A percentile compares a stretch with the other conserved stretches of the same genome.
Evolutionary conservation across 1,140 invertebrate genomes (phyloP).

Genomic region (Temnothorax curvispinosus): DNA sequence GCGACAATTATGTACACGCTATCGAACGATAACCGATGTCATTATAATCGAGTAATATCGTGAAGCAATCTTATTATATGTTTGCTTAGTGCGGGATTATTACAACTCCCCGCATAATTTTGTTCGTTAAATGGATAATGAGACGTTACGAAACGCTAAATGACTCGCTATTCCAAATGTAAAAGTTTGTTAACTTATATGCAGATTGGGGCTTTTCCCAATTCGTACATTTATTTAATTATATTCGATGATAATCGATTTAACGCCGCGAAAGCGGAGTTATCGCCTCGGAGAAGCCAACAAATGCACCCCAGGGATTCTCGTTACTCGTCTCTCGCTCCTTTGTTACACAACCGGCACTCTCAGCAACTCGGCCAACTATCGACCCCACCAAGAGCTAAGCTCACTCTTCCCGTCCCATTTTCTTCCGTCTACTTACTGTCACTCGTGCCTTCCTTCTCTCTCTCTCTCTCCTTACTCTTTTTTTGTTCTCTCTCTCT

Average conservation of each 20-base stretch:
- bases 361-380: slow-evolving; percentile 74
- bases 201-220: neutral
- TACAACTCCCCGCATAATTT: neutral
- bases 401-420: slow-evolving; percentile 32
- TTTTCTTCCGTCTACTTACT: slow-evolving; percentile 61
- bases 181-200: neutral
- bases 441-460: slow-evolving; percentile 45
- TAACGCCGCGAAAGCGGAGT: neutral
- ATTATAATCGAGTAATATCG: neutral
- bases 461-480: neutral
- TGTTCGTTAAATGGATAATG: neutral
- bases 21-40: neutral
- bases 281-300: slow-evolving; percentile 53
- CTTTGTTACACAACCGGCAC: slow-evolving; percentile 75
- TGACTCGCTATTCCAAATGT: neutral
- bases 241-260: slow-evolving; percentile 10
- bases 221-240: neutral
- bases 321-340: slow-evolving; percentile 66
- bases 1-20: neutral
- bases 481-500: neutral
- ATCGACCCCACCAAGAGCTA: slow-evolving; percentile 68
- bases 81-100: neutral
- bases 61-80: neutral
- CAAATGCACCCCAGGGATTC: slow-evolving; percentile 65
- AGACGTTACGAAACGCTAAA: neutral